Evolutionary conservation across 2,888 invertebrate species (phyloP).

Genomic region (Drosophila vallismaia): DNA sequence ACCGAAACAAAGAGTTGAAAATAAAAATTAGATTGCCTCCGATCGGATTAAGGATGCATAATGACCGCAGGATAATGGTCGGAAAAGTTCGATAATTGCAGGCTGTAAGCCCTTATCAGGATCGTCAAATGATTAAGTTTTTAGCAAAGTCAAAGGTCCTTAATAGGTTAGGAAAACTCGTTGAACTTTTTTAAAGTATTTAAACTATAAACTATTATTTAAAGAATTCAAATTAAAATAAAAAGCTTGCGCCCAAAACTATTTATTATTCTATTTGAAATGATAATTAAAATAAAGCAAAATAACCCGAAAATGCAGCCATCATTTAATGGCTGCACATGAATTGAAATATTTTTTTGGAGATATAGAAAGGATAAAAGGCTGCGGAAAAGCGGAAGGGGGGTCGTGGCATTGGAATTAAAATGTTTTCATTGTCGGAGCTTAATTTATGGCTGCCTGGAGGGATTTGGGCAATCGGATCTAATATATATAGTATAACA

Average conservation of each 20-base stretch:
- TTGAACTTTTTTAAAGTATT: too few species aligned
- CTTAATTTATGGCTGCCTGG: slow-evolving; percentile 26
- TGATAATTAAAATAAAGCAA: background rate
- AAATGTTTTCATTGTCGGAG: slow-evolving; percentile 13
- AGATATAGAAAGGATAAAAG: background rate
- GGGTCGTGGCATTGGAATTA: background rate
- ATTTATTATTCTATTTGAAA: background rate
- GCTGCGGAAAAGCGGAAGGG: background rate
- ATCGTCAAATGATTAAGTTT: background rate
- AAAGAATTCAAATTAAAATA: too few species aligned
- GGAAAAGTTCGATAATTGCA: background rate
- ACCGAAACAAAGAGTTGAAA: slow-evolving; percentile 27
- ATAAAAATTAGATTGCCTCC: slow-evolving; percentile 1
- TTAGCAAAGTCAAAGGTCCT: too few species aligned
- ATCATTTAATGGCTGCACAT: too few species aligned
- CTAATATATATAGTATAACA: slow-evolving; percentile 23
- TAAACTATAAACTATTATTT: too few species aligned
- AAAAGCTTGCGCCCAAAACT: background rate
- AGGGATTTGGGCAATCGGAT: slow-evolving; percentile 14
- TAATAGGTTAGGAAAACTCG: too few species aligned
- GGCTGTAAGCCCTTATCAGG: background rate
- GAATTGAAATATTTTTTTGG: background rate
- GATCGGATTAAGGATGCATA: slow-evolving; percentile 8
- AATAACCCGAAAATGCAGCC: background rate
- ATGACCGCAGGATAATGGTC: background rate